phyloP scores from a whole-genome alignment of 2,888 invertebrate species.

The Pristionchus entomophagus region DNA sequence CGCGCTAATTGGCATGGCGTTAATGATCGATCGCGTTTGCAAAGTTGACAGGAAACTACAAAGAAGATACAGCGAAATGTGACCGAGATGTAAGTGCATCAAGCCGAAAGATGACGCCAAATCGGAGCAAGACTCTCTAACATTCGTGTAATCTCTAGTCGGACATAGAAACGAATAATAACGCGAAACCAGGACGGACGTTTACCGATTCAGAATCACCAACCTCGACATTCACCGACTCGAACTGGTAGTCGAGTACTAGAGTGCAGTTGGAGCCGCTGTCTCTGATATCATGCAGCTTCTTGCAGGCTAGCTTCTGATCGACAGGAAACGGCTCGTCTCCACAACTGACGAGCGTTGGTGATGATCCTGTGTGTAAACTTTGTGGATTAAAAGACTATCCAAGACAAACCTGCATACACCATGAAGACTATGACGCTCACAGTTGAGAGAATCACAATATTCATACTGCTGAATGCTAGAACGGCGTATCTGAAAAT shows the following conservation, averaged over 20 bases:
- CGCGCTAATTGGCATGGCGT: background rate
- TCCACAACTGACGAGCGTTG: background rate
- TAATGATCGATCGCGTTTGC: background rate
- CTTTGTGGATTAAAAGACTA: no score
- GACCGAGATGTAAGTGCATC: no score
- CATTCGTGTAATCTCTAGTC: no score
- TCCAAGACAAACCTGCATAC: background rate
- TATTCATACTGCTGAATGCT: background rate
- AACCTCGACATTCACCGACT: background rate
- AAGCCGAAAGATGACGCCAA: no score
- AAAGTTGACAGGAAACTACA: background rate
- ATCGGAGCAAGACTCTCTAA: no score
- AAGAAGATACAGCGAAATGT: no score
- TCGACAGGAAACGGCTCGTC: background rate
- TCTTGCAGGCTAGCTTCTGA: background rate
- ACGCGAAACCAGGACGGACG: no score
- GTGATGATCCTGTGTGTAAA: no score
- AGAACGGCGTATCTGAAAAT: slow-evolving; percentile 12
- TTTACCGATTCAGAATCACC: no score
- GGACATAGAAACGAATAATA: no score
- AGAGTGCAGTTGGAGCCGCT: background rate
- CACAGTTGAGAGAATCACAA: background rate
- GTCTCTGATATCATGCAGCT: background rate
- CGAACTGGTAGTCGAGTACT: background rate
- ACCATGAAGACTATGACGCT: slow-evolving; percentile 4